Conservation (phyloP, 1,140 invertebrate genomes). For the Leptinotarsa defecta region DNA sequence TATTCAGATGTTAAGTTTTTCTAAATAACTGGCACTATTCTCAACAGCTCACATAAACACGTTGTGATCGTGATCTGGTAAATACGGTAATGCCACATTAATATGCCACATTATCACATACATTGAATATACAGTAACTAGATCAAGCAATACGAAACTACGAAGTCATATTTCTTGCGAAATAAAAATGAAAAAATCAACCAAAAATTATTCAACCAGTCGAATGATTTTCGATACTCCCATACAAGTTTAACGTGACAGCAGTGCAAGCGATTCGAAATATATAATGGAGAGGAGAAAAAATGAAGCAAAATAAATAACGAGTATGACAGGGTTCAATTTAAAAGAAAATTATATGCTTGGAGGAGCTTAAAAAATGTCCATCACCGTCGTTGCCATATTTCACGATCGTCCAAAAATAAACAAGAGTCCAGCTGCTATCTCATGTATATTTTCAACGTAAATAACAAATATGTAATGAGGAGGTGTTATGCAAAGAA, state of each 20-base stretch:
- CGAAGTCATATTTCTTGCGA: not conserved
- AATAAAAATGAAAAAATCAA: not conserved
- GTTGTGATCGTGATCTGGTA: no score
- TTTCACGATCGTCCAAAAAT: conserved; percentile 31
- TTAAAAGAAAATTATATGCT: conserved; percentile 37
- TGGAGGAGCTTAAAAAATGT: conserved; percentile 33
- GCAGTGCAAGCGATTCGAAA: conserved; percentile 9
- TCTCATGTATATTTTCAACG: conserved; percentile 29
- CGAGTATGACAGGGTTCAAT: conserved; percentile 33
- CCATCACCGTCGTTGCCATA: conserved; percentile 31
- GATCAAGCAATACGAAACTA: no score
- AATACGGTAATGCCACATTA: no score
- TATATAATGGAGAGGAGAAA: conserved; percentile 29
- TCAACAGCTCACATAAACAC: no score
- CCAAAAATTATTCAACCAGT: not conserved
- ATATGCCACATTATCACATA: no score
- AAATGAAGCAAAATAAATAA: conserved; percentile 23
- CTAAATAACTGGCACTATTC: no score
- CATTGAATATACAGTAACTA: no score
- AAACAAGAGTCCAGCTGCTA: conserved; percentile 1
- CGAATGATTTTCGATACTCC: conserved; percentile 3
- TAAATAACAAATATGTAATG: conserved; percentile 35
- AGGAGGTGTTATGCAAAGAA: conserved; percentile 18
- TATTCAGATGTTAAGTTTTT: no score
- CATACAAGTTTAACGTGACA: conserved; percentile 1